Conservation (phyloP, 1,140 invertebrate species). For the Tetramorium alpestre region DNA sequence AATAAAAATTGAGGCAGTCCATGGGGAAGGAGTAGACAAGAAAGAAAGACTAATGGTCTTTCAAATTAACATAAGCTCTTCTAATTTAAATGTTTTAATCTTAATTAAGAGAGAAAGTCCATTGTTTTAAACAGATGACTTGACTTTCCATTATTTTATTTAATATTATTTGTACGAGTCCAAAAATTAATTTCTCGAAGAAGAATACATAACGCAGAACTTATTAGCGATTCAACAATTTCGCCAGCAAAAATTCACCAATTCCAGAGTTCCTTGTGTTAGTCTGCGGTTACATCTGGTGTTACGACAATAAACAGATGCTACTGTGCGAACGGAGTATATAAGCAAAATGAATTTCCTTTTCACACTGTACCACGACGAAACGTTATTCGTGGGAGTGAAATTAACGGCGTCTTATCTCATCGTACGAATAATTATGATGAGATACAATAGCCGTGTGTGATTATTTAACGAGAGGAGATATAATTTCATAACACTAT, state of each 20-base stretch:
- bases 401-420: slow-evolving; percentile 38
- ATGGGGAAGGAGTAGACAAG: neutral
- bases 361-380: slow-evolving; percentile 28
- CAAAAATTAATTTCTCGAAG: neutral
- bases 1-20: neutral
- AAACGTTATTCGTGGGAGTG: slow-evolving; percentile 47
- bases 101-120: neutral
- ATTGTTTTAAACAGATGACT: neutral
- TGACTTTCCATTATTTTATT: neutral
- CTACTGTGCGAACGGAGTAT: neutral
- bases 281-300: slow-evolving; percentile 27
- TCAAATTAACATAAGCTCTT: neutral
- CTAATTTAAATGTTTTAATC: neutral
- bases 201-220: neutral
- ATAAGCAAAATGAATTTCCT: slow-evolving; percentile 42
- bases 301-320: slow-evolving; percentile 49
- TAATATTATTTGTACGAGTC: neutral
- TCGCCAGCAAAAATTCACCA: neutral
- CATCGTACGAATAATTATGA: slow-evolving; percentile 44
- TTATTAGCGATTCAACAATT: neutral
- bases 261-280: neutral
- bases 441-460: slow-evolving; percentile 42
- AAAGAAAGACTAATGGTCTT: neutral
- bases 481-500: slow-evolving; percentile 63
- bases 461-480: slow-evolving; percentile 46